Base-by-base conservation (phyloP, 2,797 vertebrate genomes). In the Sebastes glaucus region DNA sequence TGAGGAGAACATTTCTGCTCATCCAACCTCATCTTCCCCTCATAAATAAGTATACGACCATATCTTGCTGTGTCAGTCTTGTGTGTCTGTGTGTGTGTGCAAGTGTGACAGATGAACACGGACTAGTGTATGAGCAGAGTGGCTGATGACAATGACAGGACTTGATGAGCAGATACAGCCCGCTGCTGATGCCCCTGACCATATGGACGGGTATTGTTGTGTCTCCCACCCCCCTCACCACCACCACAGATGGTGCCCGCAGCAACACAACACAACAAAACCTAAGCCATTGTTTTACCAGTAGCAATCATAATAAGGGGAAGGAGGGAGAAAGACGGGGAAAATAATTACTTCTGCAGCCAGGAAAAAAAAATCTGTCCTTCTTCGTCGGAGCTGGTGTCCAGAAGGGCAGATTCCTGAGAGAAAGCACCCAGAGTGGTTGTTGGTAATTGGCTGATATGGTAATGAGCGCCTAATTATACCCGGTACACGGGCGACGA, bases 371-470 rank as follows among this genome's bases (percentile, higher is more conserved):
- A 91, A 91, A 80, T 91, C 78, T 88, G 88, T 91, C 92, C 91
- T 86, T 92, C 89, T 86, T 77, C 78, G 14, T 75, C 74, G 13
- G 88, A 93, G 80, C 93, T 94, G 92, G 89, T 95, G 91, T 95
- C 95, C 95, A 95, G 95, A 96, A 94, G 95, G 96, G 89, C 89
- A 91, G 86, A 94, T 96, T 96, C 95, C 94, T 95, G 91, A 95
- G 96, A 96, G 96, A 96, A 96, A 93, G 93, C 87, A 84, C 80
- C 93, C 94, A 93, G 94, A 92, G 81, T 88, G 90, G 83, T 90
- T 87, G 87, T 92, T 79, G 88, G 85, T 95, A 95, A 96, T 94
- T 95, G 94, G 95, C 93, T 92, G 93, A 94, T 94, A 95, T 95
- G 94, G 90, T 95, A 96, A 96, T 96, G 94, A 95, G 92, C 71